Base-by-base conservation (phyloP, 2,888 invertebrate genomes). In the Scelioninae gen. 2 region DNA sequence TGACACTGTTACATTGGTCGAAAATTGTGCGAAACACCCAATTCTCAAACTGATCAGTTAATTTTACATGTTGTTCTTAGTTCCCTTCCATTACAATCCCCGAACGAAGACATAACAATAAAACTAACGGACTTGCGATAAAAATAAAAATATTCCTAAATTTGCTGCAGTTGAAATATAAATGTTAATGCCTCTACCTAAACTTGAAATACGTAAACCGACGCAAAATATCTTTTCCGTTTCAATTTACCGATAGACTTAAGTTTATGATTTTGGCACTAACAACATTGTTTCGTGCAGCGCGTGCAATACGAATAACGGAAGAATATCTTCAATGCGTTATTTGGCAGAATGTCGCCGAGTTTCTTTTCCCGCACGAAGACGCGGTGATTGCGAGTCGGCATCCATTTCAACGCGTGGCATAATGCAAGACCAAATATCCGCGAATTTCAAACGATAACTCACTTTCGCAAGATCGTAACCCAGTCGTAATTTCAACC, bases 401-500 rank as follows among this genome's bases (percentile, higher is more conserved):
- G 35, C 41, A 67, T 43, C 41, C 35, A 33, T 19, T 55, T 22
- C 33, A 3, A 25, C 48, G 15, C 18, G 6, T 39, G 19, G n/a
- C 22, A 57, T 52, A 53, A 50, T 31, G 45, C 33, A 7, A 45
- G 41, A 58, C 33, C 43, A 39, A 69, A 60, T 60, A 58, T 53
- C 53, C 28, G 28, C 18, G 43, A 52, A 43, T 52, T 41, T 45
- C 46, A 19, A 50, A 37, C 39, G 55, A 57, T 70, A 67, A 67
- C 46, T 74, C 50, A 61, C 61, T 74, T 37, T 67, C 57, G 41
- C 48, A 45, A 53, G 63, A 70, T 63, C 48, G 39, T 70, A 74
- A 70, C 48, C 45, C 52, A 22, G 50, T 18, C 52, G 35, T 74
- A 61, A 74, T 58, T 70, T 22, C 25, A 7, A 2, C 25, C 9